phyloP scores from a whole-genome alignment of 1,140 invertebrate species.

The Amyelois transitella region DNA sequence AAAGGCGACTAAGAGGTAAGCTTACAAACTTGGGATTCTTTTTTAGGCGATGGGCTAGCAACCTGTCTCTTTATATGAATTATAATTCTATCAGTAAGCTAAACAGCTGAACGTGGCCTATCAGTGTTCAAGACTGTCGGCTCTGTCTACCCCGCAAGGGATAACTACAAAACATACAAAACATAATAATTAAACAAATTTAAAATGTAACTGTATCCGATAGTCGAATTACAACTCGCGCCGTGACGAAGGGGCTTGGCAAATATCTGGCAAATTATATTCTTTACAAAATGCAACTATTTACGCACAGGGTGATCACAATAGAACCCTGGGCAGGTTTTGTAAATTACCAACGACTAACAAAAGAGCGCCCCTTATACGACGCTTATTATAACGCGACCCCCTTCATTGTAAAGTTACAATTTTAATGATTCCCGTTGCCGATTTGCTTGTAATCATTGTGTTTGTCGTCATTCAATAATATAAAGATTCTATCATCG shows the following conservation, averaged over 20 bases:
- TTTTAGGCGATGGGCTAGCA: too few relatives aligned
- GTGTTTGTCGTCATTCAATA: constrained; percentile 1
- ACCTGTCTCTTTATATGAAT: too few relatives aligned
- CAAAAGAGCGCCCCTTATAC: constrained; percentile 46
- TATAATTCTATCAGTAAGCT: too few relatives aligned
- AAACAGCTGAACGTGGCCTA: too few relatives aligned
- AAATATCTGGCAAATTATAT: constrained; percentile 49
- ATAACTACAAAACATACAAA: too few relatives aligned
- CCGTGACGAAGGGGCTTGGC: constrained; percentile 23
- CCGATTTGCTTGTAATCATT: constrained; percentile 3
- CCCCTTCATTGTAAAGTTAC: constrained; percentile 59
- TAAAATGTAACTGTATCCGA: neutral
- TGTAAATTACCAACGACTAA: constrained; percentile 52
- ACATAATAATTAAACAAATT: neutral
- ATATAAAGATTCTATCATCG: constrained; percentile 1
- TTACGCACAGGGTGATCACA: constrained; percentile 38
- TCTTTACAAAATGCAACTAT: constrained; percentile 55
- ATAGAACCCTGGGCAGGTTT: constrained; percentile 36
- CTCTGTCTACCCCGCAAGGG: too few relatives aligned
- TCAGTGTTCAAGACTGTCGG: too few relatives aligned
- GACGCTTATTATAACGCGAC: constrained; percentile 56
- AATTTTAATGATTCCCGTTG: constrained; percentile 56
- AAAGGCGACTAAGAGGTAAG: too few relatives aligned
- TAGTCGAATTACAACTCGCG: constrained; percentile 13
- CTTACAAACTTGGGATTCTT: too few relatives aligned